Evolutionary conservation across 2,113 vertebrate species (phyloP).

Genomic region (Amphiprion percula): DNA sequence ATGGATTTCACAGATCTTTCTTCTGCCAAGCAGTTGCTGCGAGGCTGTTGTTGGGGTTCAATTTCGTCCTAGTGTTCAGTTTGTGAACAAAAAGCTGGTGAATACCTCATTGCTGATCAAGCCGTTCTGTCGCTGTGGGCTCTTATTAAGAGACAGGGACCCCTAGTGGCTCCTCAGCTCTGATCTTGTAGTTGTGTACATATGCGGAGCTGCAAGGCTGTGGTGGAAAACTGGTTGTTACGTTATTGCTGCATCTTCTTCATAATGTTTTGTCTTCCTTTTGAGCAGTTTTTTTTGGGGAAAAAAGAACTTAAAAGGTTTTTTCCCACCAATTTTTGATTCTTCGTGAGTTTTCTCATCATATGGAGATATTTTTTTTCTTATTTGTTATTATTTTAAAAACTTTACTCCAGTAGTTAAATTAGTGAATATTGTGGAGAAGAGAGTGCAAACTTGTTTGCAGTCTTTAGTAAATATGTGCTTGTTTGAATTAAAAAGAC

Average conservation of each 20-base stretch:
- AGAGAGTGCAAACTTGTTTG: slow-evolving; percentile 11
- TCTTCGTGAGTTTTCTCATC: background rate
- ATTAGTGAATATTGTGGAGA: slow-evolving; percentile 32
- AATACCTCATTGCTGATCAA: slow-evolving; percentile 66
- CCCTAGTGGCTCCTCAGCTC: slow-evolving; percentile 4
- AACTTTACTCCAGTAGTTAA: slow-evolving; percentile 17
- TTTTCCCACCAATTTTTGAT: background rate
- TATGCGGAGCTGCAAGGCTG: slow-evolving; percentile 43
- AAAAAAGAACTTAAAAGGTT: background rate
- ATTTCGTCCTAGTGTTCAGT: slow-evolving; percentile 18
- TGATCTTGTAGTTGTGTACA: slow-evolving; percentile 54
- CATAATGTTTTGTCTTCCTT: slow-evolving; percentile 51
- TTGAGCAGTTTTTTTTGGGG: slow-evolving; percentile 2
- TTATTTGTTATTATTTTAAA: slow-evolving; percentile 13
- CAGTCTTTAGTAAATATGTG: slow-evolving; percentile 19
- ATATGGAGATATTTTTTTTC: background rate
- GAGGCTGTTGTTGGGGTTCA: slow-evolving; percentile 29
- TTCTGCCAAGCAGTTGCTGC: slow-evolving; percentile 23
- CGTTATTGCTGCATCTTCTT: slow-evolving; percentile 60
- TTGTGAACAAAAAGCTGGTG: slow-evolving; percentile 62
- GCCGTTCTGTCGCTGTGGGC: slow-evolving; percentile 10
- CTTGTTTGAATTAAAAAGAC: slow-evolving; percentile 17
- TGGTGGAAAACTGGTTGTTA: slow-evolving; percentile 49
- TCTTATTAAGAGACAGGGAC: slow-evolving; percentile 36
- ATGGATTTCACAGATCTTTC: slow-evolving; percentile 5